phyloP scores from a whole-genome alignment of 2,797 vertebrate genomes.

The Oreonectes daqikongensis region DNA sequence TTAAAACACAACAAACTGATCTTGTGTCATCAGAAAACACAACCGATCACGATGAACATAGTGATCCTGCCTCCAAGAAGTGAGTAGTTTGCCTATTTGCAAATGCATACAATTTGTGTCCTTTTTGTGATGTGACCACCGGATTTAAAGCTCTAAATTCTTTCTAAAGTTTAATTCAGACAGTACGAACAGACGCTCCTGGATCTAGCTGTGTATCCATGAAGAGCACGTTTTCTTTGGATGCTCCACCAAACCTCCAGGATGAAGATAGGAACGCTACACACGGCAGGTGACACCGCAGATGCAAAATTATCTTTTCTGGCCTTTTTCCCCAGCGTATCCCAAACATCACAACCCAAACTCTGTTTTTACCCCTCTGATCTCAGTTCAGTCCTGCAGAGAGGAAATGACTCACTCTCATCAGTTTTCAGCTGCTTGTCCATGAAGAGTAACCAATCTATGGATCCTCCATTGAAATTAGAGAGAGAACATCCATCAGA shows the following conservation, averaged over 20 bases:
- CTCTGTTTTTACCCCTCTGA: background rate
- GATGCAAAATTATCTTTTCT: too few relatives aligned
- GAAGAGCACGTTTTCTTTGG: slow-evolving; percentile 28
- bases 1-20: background rate
- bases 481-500: background rate
- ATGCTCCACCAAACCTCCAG: background rate
- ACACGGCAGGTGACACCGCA: slow-evolving; percentile 2
- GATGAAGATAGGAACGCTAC: too few relatives aligned
- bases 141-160: background rate
- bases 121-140: background rate
- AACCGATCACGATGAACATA: too few relatives aligned
- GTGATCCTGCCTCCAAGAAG: background rate
- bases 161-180: background rate
- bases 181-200: background rate
- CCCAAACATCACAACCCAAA: too few relatives aligned
- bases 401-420: background rate
- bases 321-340: too few relatives aligned
- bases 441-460: background rate
- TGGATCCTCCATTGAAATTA: background rate
- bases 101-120: background rate
- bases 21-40: background rate
- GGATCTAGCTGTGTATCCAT: slow-evolving; percentile 17
- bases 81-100: background rate
- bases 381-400: background rate
- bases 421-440: background rate